These are phyloP conservation scores for Brachionus manjavacas DNA, from an alignment of 1,140 invertebrate genomes.

Conservation along the genomic window DNA sequence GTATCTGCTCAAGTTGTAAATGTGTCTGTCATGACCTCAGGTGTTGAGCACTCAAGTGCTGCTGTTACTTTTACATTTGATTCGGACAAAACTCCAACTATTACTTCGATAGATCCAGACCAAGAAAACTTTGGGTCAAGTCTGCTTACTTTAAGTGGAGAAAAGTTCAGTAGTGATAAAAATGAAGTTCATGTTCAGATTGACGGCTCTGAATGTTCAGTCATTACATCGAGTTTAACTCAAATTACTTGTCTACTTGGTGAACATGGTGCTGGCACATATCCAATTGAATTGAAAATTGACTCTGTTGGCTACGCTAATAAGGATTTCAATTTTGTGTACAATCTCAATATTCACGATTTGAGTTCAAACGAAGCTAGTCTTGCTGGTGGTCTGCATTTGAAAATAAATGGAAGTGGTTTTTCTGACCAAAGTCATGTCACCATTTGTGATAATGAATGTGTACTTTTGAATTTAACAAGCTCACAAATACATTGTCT, in stretches of 20 bases:
- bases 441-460: background rate
- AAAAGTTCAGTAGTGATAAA: background rate
- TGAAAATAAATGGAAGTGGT: conserved; percentile 6
- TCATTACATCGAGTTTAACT: background rate
- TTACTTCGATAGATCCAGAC: background rate
- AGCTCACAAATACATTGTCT: background rate
- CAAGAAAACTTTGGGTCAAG: background rate
- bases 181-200: background rate
- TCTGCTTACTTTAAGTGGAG: background rate
- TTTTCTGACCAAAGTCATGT: background rate
- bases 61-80: background rate
- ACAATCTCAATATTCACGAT: background rate
- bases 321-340: background rate
- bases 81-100: background rate
- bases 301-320: conserved; percentile 41
- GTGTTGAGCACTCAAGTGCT: background rate
- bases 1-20: background rate
- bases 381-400: conserved; percentile 13
- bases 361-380: background rate
- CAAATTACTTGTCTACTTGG: conserved; percentile 44
- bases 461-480: background rate
- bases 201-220: background rate
- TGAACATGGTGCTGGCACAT: conserved; percentile 43
- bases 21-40: background rate
- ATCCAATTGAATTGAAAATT: conserved; percentile 38